These are phyloP conservation scores for Erpornis zantholeuca DNA, from an alignment of 2,113 vertebrate species.

Conservation along the genomic window DNA sequence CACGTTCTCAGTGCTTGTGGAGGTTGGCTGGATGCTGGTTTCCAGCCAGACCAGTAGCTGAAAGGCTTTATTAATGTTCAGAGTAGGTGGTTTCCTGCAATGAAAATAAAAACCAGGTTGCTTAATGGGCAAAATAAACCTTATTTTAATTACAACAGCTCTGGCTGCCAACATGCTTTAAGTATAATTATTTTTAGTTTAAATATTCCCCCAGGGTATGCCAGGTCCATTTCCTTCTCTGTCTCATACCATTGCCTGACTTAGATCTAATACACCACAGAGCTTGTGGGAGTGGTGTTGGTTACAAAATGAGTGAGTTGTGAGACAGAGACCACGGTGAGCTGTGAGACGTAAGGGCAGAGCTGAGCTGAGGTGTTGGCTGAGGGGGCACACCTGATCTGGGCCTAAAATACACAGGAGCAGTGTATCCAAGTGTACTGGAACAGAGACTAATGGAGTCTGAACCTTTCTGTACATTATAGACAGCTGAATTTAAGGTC, in stretches of 20 bases:
- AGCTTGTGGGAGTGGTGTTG: background rate
- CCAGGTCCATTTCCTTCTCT: background rate
- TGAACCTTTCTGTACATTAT: background rate
- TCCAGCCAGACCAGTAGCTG: background rate
- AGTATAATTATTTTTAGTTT: background rate
- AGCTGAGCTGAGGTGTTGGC: background rate
- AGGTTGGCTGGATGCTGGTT: background rate
- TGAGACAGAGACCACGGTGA: background rate
- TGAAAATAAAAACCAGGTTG: background rate
- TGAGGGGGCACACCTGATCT: background rate
- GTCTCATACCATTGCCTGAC: background rate
- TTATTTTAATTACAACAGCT: slow-evolving; percentile 5
- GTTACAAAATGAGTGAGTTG: background rate
- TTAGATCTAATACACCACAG: background rate
- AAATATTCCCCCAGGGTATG: background rate
- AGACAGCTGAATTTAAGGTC: background rate
- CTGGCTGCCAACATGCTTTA: background rate
- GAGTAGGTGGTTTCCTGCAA: background rate
- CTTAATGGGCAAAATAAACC: slow-evolving; percentile 1
- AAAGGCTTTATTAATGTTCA: background rate
- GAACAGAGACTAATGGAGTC: background rate
- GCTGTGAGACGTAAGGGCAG: background rate
- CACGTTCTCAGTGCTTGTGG: background rate
- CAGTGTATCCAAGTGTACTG: background rate
- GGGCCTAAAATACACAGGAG: background rate